Base-by-base conservation (phyloP, 2,888 invertebrate genomes). In the Malachius bipustulatus region DNA sequence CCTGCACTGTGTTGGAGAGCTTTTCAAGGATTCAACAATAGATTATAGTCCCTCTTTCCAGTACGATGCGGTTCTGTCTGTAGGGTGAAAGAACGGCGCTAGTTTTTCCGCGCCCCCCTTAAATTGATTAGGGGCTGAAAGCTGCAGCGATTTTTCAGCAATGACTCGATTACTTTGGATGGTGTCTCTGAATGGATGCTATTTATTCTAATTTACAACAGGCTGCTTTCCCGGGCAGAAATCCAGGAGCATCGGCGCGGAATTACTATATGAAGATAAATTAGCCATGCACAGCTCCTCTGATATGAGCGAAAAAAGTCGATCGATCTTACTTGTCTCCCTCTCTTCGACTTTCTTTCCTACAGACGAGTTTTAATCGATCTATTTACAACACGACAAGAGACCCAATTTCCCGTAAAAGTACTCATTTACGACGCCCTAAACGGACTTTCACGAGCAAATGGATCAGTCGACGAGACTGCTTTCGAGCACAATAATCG, bases 111-210 rank as follows among this genome's bases (percentile, higher is more conserved):
- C 41, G 43, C 38, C 39, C 38, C 39, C 41, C 43, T 41, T 48
- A 49, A 51, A 52, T 52, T 54, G 51, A 52, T 52, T 51, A 51
- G 41, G 45, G 45, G 41, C 34, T 47, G 46, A 48, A 51, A 51
- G 46, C 42, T 37, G 39, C 38, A 36, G 45, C 45, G 43, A 49
- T 50, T 51, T 52, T 51, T 50, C 49, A 51, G 46, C 43, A 48
- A 48, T 47, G 52, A 50, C 49, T 48, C 50, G 49, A 51, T 52
- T 52, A 51, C 51, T 47, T 45, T 40, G 45, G 47, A 45, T 43
- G 43, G 35, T 42, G 40, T 38, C 30, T 43, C 33, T 44, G 47
- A 48, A 49, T 47, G 47, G 46, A 40, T 40, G 49, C 49, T 41
- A 50, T 51, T 48, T 47, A 47, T 50, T 49, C 47, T 47, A 50